Evolutionary conservation across 2,888 invertebrate species (phyloP), one percentile per base, ranked within the genome.

Genomic region (Xylota segnis): DNA sequence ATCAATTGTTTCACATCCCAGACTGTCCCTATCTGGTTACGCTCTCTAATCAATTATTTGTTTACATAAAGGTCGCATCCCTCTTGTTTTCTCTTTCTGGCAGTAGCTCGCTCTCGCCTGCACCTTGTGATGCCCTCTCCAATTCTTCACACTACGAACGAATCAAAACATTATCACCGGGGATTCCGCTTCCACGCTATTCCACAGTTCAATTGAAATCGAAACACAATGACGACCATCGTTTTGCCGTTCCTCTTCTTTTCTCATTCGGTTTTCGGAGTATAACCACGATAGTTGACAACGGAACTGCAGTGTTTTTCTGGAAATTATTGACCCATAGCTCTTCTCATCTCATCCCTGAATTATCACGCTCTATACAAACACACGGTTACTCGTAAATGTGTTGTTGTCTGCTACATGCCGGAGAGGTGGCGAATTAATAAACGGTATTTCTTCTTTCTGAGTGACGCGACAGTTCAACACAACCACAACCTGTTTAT

Each of bases 21-120:
- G 14, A 23, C 47, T n/a, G 71, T 86, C 54, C 82, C 76, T 61
- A 72, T 29, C 52, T 29, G 63, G 54, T 66, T 47, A 56, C 56
- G 54, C 61, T 77, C 82, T 63, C 66, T 77, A 76, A 86, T 86
- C 76, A 86, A 86, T 86, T 86, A 81, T 82, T 86, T 82, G 86
- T 86, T 86, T 86, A 86, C 86, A 82, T 86, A 86, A 84, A 86
- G 86, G 86, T 86, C 76, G 82, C 86, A 86, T 82, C 82, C 82
- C 86, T 86, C 86, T 66, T 7, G 34, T 18, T 47, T 29, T 82
- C 56, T 65, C 63, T 0, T 10, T 82, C 56, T n/a, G 6, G 10
- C 47, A 29, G n/a, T 50, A 10, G 4, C 12, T 10, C 50, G 0
- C 0, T 18, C 61, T 86, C 66, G 5, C 52, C 34, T 43, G 2